A percentile compares a stretch with the other conserved stretches of the same genome.
phyloP scores from a whole-genome alignment of 2,113 vertebrate genomes.

The Macroglossus sobrinus region DNA sequence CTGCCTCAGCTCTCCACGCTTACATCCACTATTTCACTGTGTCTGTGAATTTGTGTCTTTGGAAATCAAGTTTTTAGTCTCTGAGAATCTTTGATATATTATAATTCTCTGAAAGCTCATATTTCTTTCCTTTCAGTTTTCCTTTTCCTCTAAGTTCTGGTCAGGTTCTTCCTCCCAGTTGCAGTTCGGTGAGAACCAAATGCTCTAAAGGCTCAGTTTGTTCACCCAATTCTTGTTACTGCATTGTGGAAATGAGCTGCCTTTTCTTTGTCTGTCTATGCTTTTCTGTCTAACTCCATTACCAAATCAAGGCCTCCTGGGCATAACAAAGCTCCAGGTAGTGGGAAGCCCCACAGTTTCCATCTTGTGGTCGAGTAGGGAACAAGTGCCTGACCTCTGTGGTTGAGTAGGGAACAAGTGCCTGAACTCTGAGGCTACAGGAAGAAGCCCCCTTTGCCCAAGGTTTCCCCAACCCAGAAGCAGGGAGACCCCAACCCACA shows the following conservation, averaged over 20 bases:
- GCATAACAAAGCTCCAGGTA: background rate
- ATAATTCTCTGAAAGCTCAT: background rate
- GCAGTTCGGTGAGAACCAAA: background rate
- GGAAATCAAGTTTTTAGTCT: background rate
- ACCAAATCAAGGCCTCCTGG: background rate
- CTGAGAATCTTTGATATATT: background rate
- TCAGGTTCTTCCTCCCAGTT: background rate
- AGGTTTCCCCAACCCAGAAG: background rate
- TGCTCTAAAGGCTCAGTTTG: background rate
- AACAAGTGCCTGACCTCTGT: background rate
- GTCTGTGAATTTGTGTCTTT: background rate
- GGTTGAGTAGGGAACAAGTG: background rate
- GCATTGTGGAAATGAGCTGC: background rate
- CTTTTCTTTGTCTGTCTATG: background rate
- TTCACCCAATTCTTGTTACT: background rate
- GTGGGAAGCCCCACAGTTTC: accelerated
- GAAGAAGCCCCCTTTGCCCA: background rate
- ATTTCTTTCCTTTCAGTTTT: background rate
- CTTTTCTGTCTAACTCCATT: background rate
- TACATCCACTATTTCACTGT: background rate
- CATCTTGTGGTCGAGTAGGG: background rate
- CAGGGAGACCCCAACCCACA: background rate
- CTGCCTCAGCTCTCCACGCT: background rate
- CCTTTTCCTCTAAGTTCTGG: background rate
- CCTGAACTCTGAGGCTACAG: background rate